Evolutionary conservation across 2,113 vertebrate species (phyloP), one percentile per base, ranked within the genome.

Genomic region (Ellobius talpinus): DNA sequence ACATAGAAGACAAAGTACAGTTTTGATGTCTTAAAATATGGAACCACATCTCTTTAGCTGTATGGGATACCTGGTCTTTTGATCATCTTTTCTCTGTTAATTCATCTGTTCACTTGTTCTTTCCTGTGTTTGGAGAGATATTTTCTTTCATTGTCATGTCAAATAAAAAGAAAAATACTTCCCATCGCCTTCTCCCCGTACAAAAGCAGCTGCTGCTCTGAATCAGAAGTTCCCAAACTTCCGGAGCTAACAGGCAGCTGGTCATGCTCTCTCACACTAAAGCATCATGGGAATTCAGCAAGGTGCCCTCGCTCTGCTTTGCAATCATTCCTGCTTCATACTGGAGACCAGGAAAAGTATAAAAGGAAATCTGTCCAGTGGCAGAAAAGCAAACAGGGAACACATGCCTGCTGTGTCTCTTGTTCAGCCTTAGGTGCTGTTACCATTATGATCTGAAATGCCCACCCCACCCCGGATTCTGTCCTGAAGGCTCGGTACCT

Each of bases 321-420:
- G 76, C 70, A 47, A 50, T 55, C 13, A 95, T 24, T 42, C 31
- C 45, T 47, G 9, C 24, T 77, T 94, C 55, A 24, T 70, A 36
- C 29, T 73, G 26, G 16, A 47, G 74, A 81, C 42, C 78, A 23
- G 66, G 39, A 65, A 63, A 86, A 72, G 21, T 31, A 21, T 86
- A 33, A 93, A 72, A 84, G 21, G 39, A 91, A 95, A 91, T 70
- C 12, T 79, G 86, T 93, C 78, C 87, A 95, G 9, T 50, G 29
- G 39, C 61, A 93, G 36, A 42, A 82, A 92, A 84, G 66, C 7
- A 19, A 85, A n/a, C 19, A 96, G 36, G 6, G 47, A 88, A 70
- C 24, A 45, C 26, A 90, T 21, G 45, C 23, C 72, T 88, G 12
- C 10, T 29, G 33, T 79, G 63, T 78, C 33, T 82, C 17, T 87